Conservation (phyloP, 2,888 invertebrate genomes). For the Drosophila multiciliata region DNA sequence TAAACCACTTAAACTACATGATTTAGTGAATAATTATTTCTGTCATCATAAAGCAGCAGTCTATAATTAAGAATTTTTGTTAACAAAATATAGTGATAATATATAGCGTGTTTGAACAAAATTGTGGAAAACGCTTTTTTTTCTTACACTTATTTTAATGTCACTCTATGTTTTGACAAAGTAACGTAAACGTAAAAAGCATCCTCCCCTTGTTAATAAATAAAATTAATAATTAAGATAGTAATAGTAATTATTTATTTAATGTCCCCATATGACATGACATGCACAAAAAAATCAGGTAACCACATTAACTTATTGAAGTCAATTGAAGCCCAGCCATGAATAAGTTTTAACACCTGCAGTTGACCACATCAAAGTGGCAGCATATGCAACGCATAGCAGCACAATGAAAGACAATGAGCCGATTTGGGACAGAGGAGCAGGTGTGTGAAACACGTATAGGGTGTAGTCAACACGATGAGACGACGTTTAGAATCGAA, state of each 20-base stretch:
- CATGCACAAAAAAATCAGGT: slow-evolving; percentile 14
- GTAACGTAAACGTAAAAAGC: slow-evolving; percentile 8
- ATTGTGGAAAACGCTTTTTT: not conserved
- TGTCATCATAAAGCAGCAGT: not conserved
- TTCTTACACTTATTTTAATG: not conserved
- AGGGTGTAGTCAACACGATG: too few relatives aligned
- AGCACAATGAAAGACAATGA: slow-evolving; percentile 2
- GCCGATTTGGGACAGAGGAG: slow-evolving; percentile 2
- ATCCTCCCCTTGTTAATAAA: slow-evolving; percentile 18
- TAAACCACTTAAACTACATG: not conserved
- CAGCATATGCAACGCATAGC: not conserved
- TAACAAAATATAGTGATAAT: too few relatives aligned
- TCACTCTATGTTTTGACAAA: not conserved
- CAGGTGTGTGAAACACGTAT: too few relatives aligned
- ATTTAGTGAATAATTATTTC: not conserved
- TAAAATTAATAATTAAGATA: not conserved
- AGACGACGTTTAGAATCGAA: too few relatives aligned
- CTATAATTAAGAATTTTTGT: not conserved
- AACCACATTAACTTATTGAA: slow-evolving; percentile 42
- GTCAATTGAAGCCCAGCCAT: slow-evolving; percentile 7
- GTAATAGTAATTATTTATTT: slow-evolving; percentile 6
- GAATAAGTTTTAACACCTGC: slow-evolving; percentile 48
- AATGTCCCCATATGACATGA: slow-evolving; percentile 18
- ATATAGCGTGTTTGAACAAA: not conserved
- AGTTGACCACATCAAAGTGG: slow-evolving; percentile 36